Evolutionary conservation across 2,797 vertebrate genomes (phyloP), one percentile per base, ranked within the genome.

Genomic region (Erethizon dorsatum): DNA sequence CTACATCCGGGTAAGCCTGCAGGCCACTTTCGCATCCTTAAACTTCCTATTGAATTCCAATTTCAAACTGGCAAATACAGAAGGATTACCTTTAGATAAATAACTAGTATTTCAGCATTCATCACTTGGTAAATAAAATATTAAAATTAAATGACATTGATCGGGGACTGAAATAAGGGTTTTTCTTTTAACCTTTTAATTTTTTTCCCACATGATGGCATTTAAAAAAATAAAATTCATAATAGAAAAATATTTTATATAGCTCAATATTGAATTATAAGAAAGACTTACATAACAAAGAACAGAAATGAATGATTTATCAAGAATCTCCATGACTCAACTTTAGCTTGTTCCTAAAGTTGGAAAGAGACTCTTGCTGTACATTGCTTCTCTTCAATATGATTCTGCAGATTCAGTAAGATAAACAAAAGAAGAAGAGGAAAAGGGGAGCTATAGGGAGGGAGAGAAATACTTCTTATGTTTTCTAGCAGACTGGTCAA

Each of bases 1-100:
- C 77, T 99, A 99, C 97, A 99, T 99, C 98, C 99, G 99, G 99
- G 99, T 99, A 98, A 99, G 99, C 22, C 37, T 17, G 0, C 45
- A 22, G 86, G 87, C 45, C 83, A 1, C 0, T 41, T 9, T 13
- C 8, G 5, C n/a, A 92, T 15, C 6, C 22, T 41, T 52, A 15
- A 0, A 0, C 10, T 33, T 79, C 41, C 47, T 95, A 2, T 13
- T 73, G 84, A 11, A 2, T 78, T 86, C 31, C 83, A 63, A 50
- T 83, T 84, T 41, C 56, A 45, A 2, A 41, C 11, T 75, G 59
- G 37, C 1, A 3, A 22, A 26, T n/a, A n/a, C 10, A 33, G 47
- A 41, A 31, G 24, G 31, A 17, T 94, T 45, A 37, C n/a, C 61
- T 33, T 65, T 71, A 61, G 57, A 52, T n/a, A 45, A 71, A 59